Base-by-base conservation (phyloP, 2,113 vertebrate genomes). In the Osmerus mordax region DNA sequence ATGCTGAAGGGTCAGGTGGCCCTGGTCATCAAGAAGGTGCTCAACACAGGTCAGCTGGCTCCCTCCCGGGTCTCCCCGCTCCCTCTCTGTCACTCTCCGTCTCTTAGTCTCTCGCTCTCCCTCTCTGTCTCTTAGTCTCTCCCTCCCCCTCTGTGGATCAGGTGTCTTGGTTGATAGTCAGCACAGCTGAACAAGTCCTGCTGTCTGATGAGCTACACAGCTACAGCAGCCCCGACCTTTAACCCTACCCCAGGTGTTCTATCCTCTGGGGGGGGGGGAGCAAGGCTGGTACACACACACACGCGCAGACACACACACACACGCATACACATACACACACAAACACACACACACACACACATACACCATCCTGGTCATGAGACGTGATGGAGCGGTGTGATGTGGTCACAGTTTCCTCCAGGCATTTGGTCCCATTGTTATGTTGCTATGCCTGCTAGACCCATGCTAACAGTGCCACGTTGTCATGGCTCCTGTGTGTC, bases 1-100 rank as follows among this genome's bases (percentile, higher is more conserved):
- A 93, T 99, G 90, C 93, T 99, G 62, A 93, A 93, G 83, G 97
- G 97, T 47, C 96, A 97, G 91, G 95, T 99, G 36, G 97, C 96
- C 0, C 67, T 89, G 1, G 77, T 96, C 87, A 99, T 99, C 91
- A 99, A 98, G 93, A 99, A 98, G 87, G 93, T 96, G 41, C 88
- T 99, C 83, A 99, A 99, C 87, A 99, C 95, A 41, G 97, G 97
- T 98, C 90, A 80, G 71, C 73, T 41, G 2, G 36, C 36, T 41
- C 36, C 7, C 36, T 32, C 32, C 6, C 32, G 23, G 23, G 23
- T 32, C 32, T 32, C 32, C 6, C 36, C 7, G 36, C 36, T 41
- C 36, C 8, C 36, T 41, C 36, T 4, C 36, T 41, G 3, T 41
- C 36, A 4, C 36, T 41, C 36, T 41, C 36, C 1, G 36, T 41